phyloP scores from a whole-genome alignment of 2,113 vertebrate genomes.

The Petroica traversi region DNA sequence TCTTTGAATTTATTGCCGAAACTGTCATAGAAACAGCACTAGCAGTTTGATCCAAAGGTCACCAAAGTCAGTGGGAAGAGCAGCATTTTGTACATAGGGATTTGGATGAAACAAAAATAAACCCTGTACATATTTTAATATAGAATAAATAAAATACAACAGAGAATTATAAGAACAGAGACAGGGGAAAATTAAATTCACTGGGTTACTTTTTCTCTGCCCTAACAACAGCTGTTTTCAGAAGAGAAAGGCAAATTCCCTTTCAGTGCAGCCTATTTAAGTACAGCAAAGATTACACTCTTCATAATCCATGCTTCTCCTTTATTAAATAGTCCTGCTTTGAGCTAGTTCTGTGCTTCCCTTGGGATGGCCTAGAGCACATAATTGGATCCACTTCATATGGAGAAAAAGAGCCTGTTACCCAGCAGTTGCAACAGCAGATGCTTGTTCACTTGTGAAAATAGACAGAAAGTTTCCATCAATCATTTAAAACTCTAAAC shows the following conservation, averaged over 20 bases:
- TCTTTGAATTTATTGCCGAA: background rate
- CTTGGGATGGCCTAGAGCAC: background rate
- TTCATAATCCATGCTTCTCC: background rate
- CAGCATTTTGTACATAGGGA: background rate
- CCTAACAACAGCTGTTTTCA: background rate
- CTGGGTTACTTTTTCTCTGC: background rate
- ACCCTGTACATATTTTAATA: background rate
- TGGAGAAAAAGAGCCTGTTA: conserved; percentile 2
- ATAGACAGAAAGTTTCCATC: background rate
- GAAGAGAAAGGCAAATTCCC: background rate
- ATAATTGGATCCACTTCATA: conserved; percentile 4
- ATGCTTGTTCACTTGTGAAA: background rate
- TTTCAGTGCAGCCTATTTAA: background rate
- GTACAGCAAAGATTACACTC: background rate
- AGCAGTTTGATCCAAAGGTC: conserved; percentile 32
- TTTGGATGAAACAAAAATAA: background rate
- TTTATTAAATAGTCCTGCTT: background rate
- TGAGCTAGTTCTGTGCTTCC: conserved; percentile 8
- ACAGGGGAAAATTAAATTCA: background rate
- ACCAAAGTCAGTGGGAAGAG: background rate
- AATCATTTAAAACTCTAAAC: conserved; percentile 18
- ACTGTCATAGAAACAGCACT: background rate
- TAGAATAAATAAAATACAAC: background rate
- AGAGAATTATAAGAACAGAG: background rate
- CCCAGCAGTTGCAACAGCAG: background rate